Evolutionary conservation across 2,113 vertebrate genomes (phyloP).

Genomic region (Neogale vison): DNA sequence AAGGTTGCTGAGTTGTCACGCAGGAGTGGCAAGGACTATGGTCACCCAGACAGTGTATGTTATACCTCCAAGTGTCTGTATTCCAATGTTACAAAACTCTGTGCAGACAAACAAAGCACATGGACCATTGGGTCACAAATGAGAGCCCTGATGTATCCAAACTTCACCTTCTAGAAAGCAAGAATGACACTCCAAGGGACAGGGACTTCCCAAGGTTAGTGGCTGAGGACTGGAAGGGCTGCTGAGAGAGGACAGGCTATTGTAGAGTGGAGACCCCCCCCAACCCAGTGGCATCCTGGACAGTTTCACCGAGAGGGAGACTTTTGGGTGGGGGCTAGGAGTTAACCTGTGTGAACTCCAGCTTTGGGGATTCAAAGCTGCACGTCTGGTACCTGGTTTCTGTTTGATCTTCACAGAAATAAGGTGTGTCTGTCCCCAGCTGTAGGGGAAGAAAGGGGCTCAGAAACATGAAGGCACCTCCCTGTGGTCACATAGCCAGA

Average conservation of each 20-base stretch:
- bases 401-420: not conserved
- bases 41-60: not conserved
- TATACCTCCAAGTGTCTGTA: not conserved
- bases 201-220: not conserved
- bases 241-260: not conserved
- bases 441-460: not conserved
- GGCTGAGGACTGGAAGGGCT: not conserved
- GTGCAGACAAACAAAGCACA: not conserved
- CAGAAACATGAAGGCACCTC: not conserved
- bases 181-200: not conserved
- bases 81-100: not conserved
- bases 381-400: not conserved
- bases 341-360: not conserved
- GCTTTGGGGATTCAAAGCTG: not conserved
- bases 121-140: not conserved
- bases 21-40: not conserved
- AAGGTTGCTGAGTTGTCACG: not conserved
- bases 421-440: not conserved
- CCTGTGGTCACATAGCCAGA: too few relatives aligned
- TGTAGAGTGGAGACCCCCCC: not conserved
- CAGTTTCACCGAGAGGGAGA: not conserved
- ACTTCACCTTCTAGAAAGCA: not conserved
- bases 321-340: not conserved
- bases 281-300: not conserved
- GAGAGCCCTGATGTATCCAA: not conserved